Evolutionary conservation across 2,797 vertebrate genomes (phyloP), one percentile per base, ranked within the genome.

Genomic region (Salmo trutta): DNA sequence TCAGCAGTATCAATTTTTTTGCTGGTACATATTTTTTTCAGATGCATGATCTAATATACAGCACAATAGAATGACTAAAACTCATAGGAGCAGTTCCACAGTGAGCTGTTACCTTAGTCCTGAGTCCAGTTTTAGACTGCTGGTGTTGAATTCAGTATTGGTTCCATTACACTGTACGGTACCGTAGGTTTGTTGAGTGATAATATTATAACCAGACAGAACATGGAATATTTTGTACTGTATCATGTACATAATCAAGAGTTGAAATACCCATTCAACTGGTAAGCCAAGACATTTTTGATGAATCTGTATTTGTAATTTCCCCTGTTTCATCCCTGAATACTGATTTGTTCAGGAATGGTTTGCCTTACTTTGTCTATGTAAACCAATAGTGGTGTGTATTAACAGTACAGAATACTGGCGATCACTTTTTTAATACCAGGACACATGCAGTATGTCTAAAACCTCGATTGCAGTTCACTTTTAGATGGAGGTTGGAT

Each of bases 71-170:
- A 74, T 77, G 56, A 78, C 72, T 59, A 80, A 73, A 56, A 82
- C 72, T 52, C 78, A 70, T 76, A 59, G 77, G 75, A 79, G 78
- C 77, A 80, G 85, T 85, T 82, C 83, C 84, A 88, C 82, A 84
- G 78, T 85, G 80, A 84, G 82, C 67, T 84, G 83, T 84, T 81
- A 81, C 71, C 74, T 77, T 83, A 51, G 75, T 85, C 86, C 85
- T 89, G 88, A 89, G 88, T 85, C 82, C 80, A 14, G 81, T 82
- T 78, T 69, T 71, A 77, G 78, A 79, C 83, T 87, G 88, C 88
- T 89, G 86, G 88, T 89, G 88, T 80, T 86, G 78, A 69, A 82
- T 79, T 65, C 69, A 76, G 78, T 84, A 82, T 75, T 77, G 77
- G 81, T 82, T 81, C 83, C 31, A 68, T 33, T 68, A 17, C 53